A percentile compares a stretch with the other conserved stretches of the same genome.
phyloP scores from a whole-genome alignment of 2,797 vertebrate species.

The Hafferia zeledoni region DNA sequence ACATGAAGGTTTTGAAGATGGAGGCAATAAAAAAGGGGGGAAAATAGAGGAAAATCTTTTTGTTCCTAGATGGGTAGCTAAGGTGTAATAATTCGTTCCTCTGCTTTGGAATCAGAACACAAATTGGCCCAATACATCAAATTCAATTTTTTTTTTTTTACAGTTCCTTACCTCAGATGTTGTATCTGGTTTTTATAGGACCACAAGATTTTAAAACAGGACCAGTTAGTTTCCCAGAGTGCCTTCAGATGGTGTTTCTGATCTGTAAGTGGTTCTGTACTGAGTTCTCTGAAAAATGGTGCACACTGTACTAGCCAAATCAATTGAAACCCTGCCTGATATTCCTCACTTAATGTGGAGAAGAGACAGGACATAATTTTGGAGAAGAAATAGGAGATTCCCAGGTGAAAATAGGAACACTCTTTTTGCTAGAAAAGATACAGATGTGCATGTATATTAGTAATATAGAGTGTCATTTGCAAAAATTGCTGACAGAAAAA shows the following conservation, averaged over 20 bases:
- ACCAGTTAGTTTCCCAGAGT: not conserved
- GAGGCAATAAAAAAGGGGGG: not conserved
- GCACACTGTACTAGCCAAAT: not conserved
- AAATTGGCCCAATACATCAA: not conserved
- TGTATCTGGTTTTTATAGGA: not conserved
- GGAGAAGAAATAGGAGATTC: not conserved
- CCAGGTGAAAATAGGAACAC: not conserved
- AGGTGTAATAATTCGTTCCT: not conserved
- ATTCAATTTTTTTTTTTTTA: not conserved
- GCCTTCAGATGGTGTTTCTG: not conserved
- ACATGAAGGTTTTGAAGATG: slow-evolving; percentile 58
- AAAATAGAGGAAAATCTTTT: slow-evolving; percentile 14
- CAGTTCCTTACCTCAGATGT: not conserved
- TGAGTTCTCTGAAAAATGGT: not conserved
- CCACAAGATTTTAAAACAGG: not conserved
- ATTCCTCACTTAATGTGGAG: not conserved
- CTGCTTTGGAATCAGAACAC: not conserved
- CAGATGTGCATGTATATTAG: not conserved
- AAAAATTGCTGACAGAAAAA: not conserved
- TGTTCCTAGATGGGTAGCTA: not conserved
- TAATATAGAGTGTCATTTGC: not conserved
- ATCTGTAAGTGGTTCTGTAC: not conserved
- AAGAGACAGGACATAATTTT: not conserved
- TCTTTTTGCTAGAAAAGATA: not conserved
- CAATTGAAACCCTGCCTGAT: not conserved